phyloP scores from a whole-genome alignment of 2,113 vertebrate species.

The Cnemophilus loriae region DNA sequence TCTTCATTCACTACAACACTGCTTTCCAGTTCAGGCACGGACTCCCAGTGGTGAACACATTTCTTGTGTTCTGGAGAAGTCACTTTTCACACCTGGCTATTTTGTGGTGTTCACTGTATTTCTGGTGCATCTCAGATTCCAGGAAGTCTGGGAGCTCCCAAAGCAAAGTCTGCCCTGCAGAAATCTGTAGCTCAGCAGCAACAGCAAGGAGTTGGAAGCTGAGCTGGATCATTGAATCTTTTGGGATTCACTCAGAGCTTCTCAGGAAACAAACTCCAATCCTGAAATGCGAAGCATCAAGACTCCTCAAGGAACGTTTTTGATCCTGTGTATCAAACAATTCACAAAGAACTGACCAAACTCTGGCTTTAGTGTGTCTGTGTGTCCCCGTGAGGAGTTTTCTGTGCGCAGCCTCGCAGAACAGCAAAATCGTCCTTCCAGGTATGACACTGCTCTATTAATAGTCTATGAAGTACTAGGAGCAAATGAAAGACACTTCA shows the following conservation, averaged over 20 bases:
- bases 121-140: not conserved
- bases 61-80: not conserved
- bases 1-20: not conserved
- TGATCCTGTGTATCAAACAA: not conserved
- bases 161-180: not conserved
- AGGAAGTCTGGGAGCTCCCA: not conserved
- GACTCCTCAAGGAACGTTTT: not conserved
- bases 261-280: not conserved
- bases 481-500: conserved; percentile 24
- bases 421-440: not conserved
- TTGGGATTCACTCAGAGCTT: not conserved
- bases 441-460: conserved; percentile 36
- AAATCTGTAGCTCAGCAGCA: not conserved
- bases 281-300: not conserved
- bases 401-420: not conserved
- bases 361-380: not conserved
- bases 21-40: not conserved
- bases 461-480: conserved; percentile 12
- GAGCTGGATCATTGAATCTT: not conserved
- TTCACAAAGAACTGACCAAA: not conserved
- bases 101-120: not conserved
- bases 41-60: not conserved
- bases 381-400: not conserved
- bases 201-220: not conserved
- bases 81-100: not conserved